These are phyloP conservation scores for Odontesthes bonariensis DNA, from an alignment of 2,113 vertebrate genomes.

Conservation along the genomic window DNA sequence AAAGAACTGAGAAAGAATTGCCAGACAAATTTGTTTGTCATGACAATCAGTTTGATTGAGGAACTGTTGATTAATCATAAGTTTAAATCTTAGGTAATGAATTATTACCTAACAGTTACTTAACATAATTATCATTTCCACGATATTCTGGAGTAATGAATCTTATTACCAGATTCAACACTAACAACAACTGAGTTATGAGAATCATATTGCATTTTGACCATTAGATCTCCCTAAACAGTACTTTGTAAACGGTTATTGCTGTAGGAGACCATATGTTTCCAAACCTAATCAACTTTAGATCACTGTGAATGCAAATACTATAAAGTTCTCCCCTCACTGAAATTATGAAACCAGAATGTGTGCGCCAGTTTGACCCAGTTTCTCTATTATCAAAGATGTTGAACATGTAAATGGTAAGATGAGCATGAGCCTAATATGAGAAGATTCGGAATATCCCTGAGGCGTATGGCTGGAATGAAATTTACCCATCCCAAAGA, in stretches of 20 bases:
- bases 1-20: too few relatives aligned
- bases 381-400: slow-evolving; percentile 74
- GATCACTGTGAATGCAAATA: slow-evolving; percentile 43
- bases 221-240: neutral
- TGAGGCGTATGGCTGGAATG: slow-evolving; percentile 71
- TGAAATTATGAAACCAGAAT: slow-evolving; percentile 64
- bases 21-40: too few relatives aligned
- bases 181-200: neutral
- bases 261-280: neutral
- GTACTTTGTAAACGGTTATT: too few relatives aligned
- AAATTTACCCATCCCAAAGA: slow-evolving; percentile 62
- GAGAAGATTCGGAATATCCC: slow-evolving; percentile 65
- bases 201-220: neutral
- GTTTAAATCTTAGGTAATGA: too few relatives aligned
- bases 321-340: slow-evolving; percentile 53
- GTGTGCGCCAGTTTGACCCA: slow-evolving; percentile 69
- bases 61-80: too few relatives aligned
- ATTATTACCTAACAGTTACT: too few relatives aligned
- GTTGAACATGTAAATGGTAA: slow-evolving; percentile 74
- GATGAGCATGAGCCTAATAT: slow-evolving; percentile 69
- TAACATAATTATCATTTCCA: too few relatives aligned
- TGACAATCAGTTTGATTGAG: too few relatives aligned
- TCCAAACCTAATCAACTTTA: slow-evolving; percentile 19
- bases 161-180: too few relatives aligned
- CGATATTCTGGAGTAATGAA: too few relatives aligned